Conservation (phyloP, 1,140 invertebrate genomes). For the Calephelis virginiensis region DNA sequence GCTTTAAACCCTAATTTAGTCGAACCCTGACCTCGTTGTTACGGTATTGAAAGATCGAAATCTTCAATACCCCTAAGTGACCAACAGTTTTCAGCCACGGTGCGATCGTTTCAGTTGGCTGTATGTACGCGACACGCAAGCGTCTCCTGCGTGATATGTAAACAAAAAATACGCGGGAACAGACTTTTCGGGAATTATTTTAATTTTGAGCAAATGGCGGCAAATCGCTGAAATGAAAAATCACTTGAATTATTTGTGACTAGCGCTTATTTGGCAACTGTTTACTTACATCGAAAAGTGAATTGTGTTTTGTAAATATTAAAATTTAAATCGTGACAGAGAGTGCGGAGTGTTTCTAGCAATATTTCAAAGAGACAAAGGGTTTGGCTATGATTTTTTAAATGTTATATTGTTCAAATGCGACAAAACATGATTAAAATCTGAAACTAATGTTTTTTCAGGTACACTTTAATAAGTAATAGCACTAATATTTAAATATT, state of each 20-base stretch:
- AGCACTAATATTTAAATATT: too few relatives aligned
- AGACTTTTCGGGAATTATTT: not conserved
- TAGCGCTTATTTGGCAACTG: not conserved
- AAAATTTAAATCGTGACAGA: not conserved
- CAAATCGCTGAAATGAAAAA: not conserved
- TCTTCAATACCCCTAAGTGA: constrained; percentile 64
- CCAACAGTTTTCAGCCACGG: constrained; percentile 46
- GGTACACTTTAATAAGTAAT: too few relatives aligned
- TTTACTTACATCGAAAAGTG: not conserved
- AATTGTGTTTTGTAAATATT: not conserved
- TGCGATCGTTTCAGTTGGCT: constrained; percentile 54
- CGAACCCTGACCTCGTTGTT: constrained; percentile 60
- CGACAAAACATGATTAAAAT: too few relatives aligned
- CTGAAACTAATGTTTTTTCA: too few relatives aligned
- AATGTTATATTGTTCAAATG: too few relatives aligned
- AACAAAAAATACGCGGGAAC: constrained; percentile 22
- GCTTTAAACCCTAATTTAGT: constrained; percentile 45
- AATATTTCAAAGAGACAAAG: too few relatives aligned
- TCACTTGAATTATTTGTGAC: not conserved
- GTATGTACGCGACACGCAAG: constrained; percentile 46
- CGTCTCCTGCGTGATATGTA: constrained; percentile 39
- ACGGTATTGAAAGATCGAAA: constrained; percentile 62
- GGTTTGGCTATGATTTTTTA: too few relatives aligned
- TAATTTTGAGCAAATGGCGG: not conserved
- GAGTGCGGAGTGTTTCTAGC: not conserved